These are phyloP conservation scores for Chouioia cunea DNA, from an alignment of 2,888 invertebrate species.

Conservation along the genomic window DNA sequence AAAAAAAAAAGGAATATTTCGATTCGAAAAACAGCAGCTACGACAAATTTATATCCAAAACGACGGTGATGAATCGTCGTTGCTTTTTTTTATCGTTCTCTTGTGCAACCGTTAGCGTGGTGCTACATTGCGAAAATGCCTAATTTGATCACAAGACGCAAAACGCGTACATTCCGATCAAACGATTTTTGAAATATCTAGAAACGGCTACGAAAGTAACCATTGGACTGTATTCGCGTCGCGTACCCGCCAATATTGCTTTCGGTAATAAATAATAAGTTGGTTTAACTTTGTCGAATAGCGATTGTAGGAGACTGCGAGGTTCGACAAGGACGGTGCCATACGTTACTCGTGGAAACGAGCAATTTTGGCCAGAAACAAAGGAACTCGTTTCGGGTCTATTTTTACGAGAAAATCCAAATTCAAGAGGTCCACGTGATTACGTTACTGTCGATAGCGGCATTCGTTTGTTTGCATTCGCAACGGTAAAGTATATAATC, in stretches of 20 bases:
- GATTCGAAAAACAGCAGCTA: too few relatives aligned
- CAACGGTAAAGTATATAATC: slow-evolving; percentile 43
- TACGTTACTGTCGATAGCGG: slow-evolving; percentile 52
- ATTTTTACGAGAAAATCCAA: slow-evolving; percentile 52
- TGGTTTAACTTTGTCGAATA: not conserved
- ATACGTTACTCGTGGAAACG: slow-evolving; percentile 50
- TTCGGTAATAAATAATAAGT: slow-evolving; percentile 42
- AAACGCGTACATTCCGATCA: too few relatives aligned
- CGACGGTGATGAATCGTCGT: too few relatives aligned
- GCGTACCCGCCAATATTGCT: slow-evolving; percentile 48
- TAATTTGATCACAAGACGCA: slow-evolving; percentile 47
- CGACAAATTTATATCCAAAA: too few relatives aligned
- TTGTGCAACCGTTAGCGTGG: too few relatives aligned
- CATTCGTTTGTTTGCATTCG: slow-evolving; percentile 49
- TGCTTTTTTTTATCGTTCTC: too few relatives aligned
- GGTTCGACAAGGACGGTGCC: slow-evolving; percentile 48
- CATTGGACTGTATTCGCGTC: slow-evolving; percentile 51
- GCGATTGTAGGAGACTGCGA: slow-evolving; percentile 46
- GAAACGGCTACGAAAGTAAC: slow-evolving; percentile 53
- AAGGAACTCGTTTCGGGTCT: slow-evolving; percentile 54
- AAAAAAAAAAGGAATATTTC: too few relatives aligned
- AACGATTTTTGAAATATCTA: slow-evolving; percentile 46
- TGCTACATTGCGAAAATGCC: not conserved
- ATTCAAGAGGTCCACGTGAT: slow-evolving; percentile 50
- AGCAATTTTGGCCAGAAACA: slow-evolving; percentile 52